Base-by-base conservation (phyloP, 2,888 invertebrate species). In the Stenoptilia bipunctidactyla region DNA sequence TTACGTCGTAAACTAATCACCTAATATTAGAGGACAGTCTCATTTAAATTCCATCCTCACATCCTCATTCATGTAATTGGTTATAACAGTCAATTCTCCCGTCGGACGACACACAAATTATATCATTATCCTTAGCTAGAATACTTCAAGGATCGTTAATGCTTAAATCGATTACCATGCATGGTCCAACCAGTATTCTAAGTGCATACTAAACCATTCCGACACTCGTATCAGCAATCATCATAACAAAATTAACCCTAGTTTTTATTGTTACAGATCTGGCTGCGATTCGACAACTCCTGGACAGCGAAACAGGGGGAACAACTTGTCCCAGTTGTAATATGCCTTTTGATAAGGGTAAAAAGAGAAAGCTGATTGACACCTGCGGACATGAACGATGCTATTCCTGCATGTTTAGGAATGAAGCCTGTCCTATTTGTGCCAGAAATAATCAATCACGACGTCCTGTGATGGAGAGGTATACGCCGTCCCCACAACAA, bases 321-420 rank as follows among this genome's bases (percentile, higher is more conserved):
- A 86, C 87, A 38, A 87, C 86, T 47, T 94, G 94, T 75, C 93
- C 93, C 50, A 92, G 92, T 73, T 94, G 94, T 85, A 91, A 91
- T 75, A 93, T 95, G 90, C 95, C 96, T 56, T 97, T 96, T 85
- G 96, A 97, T 83, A 95, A 96, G 83, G 96, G 96, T 75, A 97
- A 96, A 84, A 96, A 96, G 83, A 90, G 97, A 76, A 92, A 94
- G 71, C 87, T 97, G 63, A 96, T 96, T 67, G 97, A 97, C 85
- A 91, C 94, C 46, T 97, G 97, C 79, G 96, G 97, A 52, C 97
- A 97, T 87, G 96, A 96, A 71, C 86, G 96, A 47, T 97, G 97
- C 77, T 96, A 96, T 86, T 91, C 94, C 52, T 97, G 97, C 79
- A 92, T 96, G 89, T 95, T 96, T 85, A 90, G 91, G 57, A 94